Evolutionary conservation across 2,888 invertebrate genomes (phyloP).

Genomic region (Eupithecia exiguata): DNA sequence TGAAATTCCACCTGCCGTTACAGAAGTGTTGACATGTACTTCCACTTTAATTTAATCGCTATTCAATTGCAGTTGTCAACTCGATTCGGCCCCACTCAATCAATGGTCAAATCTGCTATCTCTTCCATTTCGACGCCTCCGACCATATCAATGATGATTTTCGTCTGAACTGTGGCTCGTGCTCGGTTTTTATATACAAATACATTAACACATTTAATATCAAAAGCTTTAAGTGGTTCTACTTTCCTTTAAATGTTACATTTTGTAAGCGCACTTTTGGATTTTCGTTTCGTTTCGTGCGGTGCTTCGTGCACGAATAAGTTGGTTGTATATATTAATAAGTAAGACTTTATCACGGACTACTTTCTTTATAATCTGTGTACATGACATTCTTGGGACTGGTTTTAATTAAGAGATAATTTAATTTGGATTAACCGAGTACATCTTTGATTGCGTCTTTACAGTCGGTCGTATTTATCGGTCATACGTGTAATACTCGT

Average conservation of each 20-base stretch:
- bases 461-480: slow-evolving; percentile 29
- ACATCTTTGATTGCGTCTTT: slow-evolving; percentile 39
- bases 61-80: slow-evolving; percentile 42
- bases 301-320: slow-evolving; percentile 26
- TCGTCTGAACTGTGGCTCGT: slow-evolving; percentile 40
- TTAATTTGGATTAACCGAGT: slow-evolving; percentile 44
- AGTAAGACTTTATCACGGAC: slow-evolving; percentile 40
- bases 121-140: slow-evolving; percentile 47
- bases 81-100: slow-evolving; percentile 44
- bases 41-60: slow-evolving; percentile 32
- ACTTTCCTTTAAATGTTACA: slow-evolving; percentile 19
- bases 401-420: slow-evolving; percentile 47
- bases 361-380: slow-evolving; percentile 44
- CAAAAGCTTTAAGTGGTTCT: slow-evolving; percentile 21
- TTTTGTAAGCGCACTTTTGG: slow-evolving; percentile 14
- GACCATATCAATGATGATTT: slow-evolving; percentile 41
- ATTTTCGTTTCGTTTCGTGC: slow-evolving; percentile 15
- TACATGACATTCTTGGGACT: slow-evolving; percentile 40
- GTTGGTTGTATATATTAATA: slow-evolving; percentile 27
- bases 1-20: slow-evolving; percentile 16
- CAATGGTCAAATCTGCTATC: slow-evolving; percentile 41
- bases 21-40: slow-evolving; percentile 27
- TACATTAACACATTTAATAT: slow-evolving; percentile 27
- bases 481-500: slow-evolving; percentile 21
- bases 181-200: slow-evolving; percentile 35